phyloP scores from a whole-genome alignment of 1,140 invertebrate species.

The Leucophenga varia region DNA sequence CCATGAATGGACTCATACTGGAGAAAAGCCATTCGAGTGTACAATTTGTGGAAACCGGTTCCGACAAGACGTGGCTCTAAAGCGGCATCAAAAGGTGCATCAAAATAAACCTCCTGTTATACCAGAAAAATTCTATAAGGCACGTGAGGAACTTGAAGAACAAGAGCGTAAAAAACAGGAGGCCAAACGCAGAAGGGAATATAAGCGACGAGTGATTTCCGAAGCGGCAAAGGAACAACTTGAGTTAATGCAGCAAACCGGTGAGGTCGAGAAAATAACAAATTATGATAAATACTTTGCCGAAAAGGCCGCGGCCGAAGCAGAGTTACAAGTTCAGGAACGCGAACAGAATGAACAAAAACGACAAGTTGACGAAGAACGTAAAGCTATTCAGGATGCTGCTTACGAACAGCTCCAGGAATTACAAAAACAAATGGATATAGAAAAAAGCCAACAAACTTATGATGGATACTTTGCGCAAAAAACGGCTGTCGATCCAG shows the following conservation, averaged over 20 bases:
- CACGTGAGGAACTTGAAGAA: conserved; percentile 43
- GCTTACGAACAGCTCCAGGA: conserved; percentile 42
- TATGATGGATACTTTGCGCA: conserved; percentile 44
- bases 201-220: conserved; percentile 41
- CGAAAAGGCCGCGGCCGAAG: conserved; percentile 37
- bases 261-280: conserved; percentile 26
- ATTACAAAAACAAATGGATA: conserved; percentile 37
- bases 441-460: conserved; percentile 40
- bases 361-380: conserved; percentile 33
- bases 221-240: conserved; percentile 47
- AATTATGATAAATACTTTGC: conserved; percentile 30
- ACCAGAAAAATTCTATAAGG: conserved; percentile 43
- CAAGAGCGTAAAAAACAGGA: conserved; percentile 44
- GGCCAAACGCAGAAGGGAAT: conserved; percentile 36
- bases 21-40: conserved; percentile 55
- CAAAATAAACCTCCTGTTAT: conserved; percentile 45
- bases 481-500: conserved; percentile 21
- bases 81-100: conserved; percentile 50
- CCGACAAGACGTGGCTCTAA: conserved; percentile 46
- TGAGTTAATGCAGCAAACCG: conserved; percentile 23
- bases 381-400: conserved; percentile 39
- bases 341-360: conserved; percentile 40
- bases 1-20: conserved; percentile 56
- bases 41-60: conserved; percentile 46
- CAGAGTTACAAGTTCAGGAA: conserved; percentile 43